A percentile compares a stretch with the other conserved stretches of the same genome.
phyloP scores from a whole-genome alignment of 2,113 vertebrate species.

The Leucopsar rothschildi region DNA sequence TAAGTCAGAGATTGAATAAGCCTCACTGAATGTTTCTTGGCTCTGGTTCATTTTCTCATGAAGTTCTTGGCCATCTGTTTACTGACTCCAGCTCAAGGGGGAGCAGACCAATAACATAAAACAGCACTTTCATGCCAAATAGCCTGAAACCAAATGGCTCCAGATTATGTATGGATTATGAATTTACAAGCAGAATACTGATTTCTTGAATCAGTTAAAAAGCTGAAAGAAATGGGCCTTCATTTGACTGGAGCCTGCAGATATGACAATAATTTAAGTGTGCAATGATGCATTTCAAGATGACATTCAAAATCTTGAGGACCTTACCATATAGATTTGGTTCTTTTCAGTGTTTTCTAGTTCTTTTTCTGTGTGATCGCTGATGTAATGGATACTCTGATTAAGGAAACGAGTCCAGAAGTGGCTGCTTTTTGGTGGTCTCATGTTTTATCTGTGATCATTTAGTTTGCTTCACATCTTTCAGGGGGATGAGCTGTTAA shows the following conservation, averaged over 20 bases:
- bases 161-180: background rate
- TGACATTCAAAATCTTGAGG: background rate
- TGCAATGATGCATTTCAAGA: background rate
- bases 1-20: constrained; percentile 13
- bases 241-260: background rate
- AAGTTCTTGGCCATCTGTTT: constrained; percentile 18
- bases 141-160: background rate
- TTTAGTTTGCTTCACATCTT: background rate
- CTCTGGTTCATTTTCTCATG: background rate
- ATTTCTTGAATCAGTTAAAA: background rate
- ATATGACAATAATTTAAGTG: background rate
- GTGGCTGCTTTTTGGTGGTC: background rate
- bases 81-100: constrained; percentile 10
- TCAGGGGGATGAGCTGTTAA: background rate
- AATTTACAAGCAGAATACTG: background rate
- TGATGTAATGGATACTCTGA: background rate
- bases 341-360: background rate
- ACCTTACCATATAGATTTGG: background rate
- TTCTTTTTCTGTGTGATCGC: background rate
- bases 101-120: background rate
- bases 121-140: background rate
- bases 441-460: background rate
- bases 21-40: background rate
- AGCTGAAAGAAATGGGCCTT: background rate
- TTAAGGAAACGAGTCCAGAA: background rate